Evolutionary conservation across 2,797 vertebrate genomes (phyloP), one percentile per base, ranked within the genome.

Genomic region (Helostoma temminkii): DNA sequence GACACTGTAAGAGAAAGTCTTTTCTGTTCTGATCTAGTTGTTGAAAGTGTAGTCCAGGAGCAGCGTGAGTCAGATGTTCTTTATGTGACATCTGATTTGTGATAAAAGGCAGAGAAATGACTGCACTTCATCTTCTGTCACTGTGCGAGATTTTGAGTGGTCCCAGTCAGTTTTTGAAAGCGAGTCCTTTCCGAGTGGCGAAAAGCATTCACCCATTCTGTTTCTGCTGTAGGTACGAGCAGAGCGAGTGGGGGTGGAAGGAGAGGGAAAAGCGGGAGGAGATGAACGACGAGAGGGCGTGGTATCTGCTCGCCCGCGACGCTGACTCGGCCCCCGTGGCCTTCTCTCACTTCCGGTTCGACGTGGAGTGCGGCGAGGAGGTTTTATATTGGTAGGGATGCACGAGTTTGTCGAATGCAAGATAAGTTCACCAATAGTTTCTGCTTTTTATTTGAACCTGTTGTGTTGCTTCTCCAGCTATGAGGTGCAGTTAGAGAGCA

Each of bases 201-300:
- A 9, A 28, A n/a, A 12, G 58, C 28, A 3, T 1, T 28, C 22
- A n/a, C 48, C 46, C 14, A 1, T 24, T 69, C 53, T 6, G 15
- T 50, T 0, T 4, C 11, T 1, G 14, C 43, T 21, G 28, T 57
- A 98, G 97, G 89, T 98, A 98, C 1, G 96, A 98, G 91, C 97
- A 97, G 82, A 98, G 97, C 0, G 96, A 98, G 76, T 98, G 97
- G 97, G 97, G 97, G 2, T 98, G 97, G 97, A 98, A 98, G 83
- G 97, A 98, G 77, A 90, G 97, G 39, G 97, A 97, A 88, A 98
- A 98, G 77, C 90, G 95, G 5, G 96, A 96, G 16, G 97, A 98
- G 84, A 95, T 98, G 95, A 95, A 95, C 0, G 96, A 98, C 0
- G 97, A 97, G 76, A 93, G 96, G n/a, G 96, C 97, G 11, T 98